Base-by-base conservation (phyloP, 2,797 vertebrate species). In the Sebastes steindachneri region DNA sequence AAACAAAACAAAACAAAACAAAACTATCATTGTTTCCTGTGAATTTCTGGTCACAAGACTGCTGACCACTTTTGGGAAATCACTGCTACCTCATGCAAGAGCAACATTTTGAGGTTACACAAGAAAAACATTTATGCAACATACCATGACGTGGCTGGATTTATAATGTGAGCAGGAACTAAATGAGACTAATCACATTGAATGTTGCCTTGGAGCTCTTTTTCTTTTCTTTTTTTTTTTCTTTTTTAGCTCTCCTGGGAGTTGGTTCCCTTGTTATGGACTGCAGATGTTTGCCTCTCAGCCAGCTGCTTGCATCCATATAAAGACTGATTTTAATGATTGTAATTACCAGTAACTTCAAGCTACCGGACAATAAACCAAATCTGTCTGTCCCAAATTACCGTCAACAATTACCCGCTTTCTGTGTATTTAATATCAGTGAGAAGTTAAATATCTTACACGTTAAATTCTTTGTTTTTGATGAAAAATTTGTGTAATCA, bases 251-350 rank as follows among this genome's bases (percentile, higher is more conserved):
- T 80, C 69, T 73, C 48, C 37, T 76, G 73, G 33, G 68, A 72
- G 26, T 31, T 80, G 5, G 55, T 66, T 72, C 9, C 31, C 62
- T 80, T 65, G 54, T 71, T 85, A 75, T 75, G 45, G 75, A 72
- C 57, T 85, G 75, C 86, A 92, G 84, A 84, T 90, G 88, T 89
- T 82, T 78, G 65, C 62, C 69, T 80, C 73, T 83, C 62, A 68
- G 74, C 74, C 86, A 88, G 88, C 84, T 88, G 86, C 77, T 68
- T 73, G 55, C 60, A 64, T 59, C 76, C 53, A 51, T 25, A 73
- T 55, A 80, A 82, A 75, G 72, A 62, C 59, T 21, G 63, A 59
- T 64, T 79, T 86, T 75, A 88, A 86, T 87, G 45, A 81, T 59
- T 62, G 15, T 78, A 86, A 92, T 88, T 89, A 88, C 64, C 65